Conservation (phyloP, 2,797 vertebrate genomes). For the Poeciliopsis paucimaculata region DNA sequence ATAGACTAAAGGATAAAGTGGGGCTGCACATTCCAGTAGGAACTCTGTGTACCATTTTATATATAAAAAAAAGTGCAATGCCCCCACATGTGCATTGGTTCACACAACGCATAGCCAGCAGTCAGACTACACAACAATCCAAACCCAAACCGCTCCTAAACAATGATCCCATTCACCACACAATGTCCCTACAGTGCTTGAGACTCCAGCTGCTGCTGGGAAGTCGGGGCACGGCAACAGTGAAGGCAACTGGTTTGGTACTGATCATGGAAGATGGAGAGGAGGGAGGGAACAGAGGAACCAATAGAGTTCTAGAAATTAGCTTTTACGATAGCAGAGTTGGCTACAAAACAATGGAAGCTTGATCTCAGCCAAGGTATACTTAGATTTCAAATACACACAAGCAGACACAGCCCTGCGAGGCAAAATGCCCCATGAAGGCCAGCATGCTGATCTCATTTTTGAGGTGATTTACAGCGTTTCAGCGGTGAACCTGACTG, state of each 20-base stretch:
- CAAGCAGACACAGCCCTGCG: conserved; percentile 24
- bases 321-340: conserved; percentile 45
- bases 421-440: conserved; percentile 23
- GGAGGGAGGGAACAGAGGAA: conserved; percentile 26
- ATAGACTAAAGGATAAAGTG: conserved; percentile 7
- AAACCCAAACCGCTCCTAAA: conserved; percentile 36
- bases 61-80: neutral
- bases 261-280: conserved; percentile 37
- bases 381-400: conserved; percentile 9
- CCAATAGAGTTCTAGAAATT: conserved; percentile 38
- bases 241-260: conserved; percentile 48
- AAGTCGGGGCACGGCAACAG: conserved; percentile 48
- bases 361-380: conserved; percentile 38
- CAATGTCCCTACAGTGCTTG: conserved; percentile 53
- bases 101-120: conserved; percentile 16
- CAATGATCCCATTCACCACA: conserved; percentile 61
- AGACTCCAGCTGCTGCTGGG: conserved; percentile 56
- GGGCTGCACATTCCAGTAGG: neutral
- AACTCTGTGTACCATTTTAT: neutral
- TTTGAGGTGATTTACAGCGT: conserved; percentile 33
- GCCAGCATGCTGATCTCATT: conserved; percentile 63
- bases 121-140: conserved; percentile 22
- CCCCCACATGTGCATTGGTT: conserved; percentile 20
- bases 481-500: conserved; percentile 20
- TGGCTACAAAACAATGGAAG: conserved; percentile 36